Evolutionary conservation across 1,140 invertebrate genomes (phyloP).

Genomic region (Euwallacea similis): DNA sequence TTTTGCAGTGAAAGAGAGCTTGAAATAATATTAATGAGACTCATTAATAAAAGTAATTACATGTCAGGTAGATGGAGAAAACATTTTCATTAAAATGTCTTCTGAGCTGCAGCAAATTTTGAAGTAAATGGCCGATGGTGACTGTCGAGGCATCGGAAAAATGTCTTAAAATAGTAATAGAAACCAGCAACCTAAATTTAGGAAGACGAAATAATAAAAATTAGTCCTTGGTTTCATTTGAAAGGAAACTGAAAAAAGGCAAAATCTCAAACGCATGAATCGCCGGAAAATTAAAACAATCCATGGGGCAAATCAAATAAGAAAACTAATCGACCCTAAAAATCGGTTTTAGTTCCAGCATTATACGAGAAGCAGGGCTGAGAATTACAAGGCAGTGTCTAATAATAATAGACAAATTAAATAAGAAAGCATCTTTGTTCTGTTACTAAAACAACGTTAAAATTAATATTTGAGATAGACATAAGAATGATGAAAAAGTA

Average conservation of each 20-base stretch:
- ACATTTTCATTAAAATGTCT: background rate
- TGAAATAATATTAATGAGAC: slow-evolving; percentile 33
- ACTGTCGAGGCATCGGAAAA: too few relatives aligned
- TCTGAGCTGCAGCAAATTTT: background rate
- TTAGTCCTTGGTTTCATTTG: background rate
- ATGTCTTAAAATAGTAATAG: background rate
- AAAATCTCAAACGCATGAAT: too few relatives aligned
- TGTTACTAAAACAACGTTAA: background rate
- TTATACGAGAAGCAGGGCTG: background rate
- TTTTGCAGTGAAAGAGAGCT: slow-evolving; percentile 33
- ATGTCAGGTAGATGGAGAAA: background rate
- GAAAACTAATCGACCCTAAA: background rate
- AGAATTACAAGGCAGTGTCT: background rate
- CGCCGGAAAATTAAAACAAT: background rate
- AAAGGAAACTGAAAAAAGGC: background rate
- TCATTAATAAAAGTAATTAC: slow-evolving; percentile 6
- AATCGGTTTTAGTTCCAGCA: background rate
- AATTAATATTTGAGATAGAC: slow-evolving; percentile 3
- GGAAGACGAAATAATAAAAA: background rate
- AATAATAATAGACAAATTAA: slow-evolving; percentile 5
- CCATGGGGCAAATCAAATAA: background rate
- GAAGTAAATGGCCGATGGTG: background rate
- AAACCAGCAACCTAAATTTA: background rate
- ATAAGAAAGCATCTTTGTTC: background rate
- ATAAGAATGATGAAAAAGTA: slow-evolving; percentile 4